Evolutionary conservation across 2,113 vertebrate genomes (phyloP), one percentile per base, ranked within the genome.

Genomic region (Oncorhynchus keta): DNA sequence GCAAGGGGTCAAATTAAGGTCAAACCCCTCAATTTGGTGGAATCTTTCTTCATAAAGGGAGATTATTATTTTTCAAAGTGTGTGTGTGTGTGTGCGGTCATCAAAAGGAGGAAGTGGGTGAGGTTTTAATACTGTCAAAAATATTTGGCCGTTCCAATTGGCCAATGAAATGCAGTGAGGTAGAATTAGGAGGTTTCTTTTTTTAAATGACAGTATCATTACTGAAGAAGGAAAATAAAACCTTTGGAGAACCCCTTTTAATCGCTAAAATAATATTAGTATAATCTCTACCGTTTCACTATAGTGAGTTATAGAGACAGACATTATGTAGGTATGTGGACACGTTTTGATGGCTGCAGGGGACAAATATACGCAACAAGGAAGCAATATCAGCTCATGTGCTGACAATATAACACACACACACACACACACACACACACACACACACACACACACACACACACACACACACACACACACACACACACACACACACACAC

Each of bases 111-210:
- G n/a, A n/a, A n/a, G n/a, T n/a, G n/a, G n/a, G n/a, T n/a, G n/a
- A n/a, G n/a, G n/a, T n/a, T n/a, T n/a, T n/a, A n/a, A n/a, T n/a
- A n/a, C n/a, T n/a, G n/a, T n/a, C n/a, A n/a, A n/a, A n/a, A n/a
- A n/a, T n/a, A n/a, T n/a, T n/a, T n/a, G n/a, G n/a, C n/a, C n/a
- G n/a, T n/a, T n/a, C n/a, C n/a, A n/a, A n/a, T n/a, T 80, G 85
- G 84, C 81, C 1, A 24, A 81, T 69, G 14, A 73, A 76, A 81
- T 78, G 72, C 30, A 61, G 80, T 91, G 91, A 93, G 92, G 90
- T 91, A 92, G 90, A 68, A 70, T 49, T 3, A 79, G 80, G 75
- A 86, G 70, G n/a, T n/a, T n/a, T n/a, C n/a, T 81, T 79, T 71
- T 59, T 81, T 80, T 73, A 28, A 30, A n/a, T 74, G 64, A 80